phyloP scores from a whole-genome alignment of 2,888 invertebrate genomes.

The Eilema griseolum region DNA sequence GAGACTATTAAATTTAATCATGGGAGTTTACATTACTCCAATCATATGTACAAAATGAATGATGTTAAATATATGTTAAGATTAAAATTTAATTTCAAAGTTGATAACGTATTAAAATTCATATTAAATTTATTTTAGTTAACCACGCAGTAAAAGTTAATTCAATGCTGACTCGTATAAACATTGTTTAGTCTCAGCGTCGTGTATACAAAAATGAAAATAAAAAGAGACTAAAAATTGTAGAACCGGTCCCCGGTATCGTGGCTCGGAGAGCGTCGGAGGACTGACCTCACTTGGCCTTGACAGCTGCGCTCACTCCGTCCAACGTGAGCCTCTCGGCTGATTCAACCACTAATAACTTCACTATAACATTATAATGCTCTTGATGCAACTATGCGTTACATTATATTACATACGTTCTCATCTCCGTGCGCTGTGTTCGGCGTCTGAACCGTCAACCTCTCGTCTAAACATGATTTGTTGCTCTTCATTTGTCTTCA shows the following conservation, averaged over 20 bases:
- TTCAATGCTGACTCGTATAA: conserved; percentile 82
- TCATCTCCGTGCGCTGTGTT: conserved; percentile 49
- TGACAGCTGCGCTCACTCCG: conserved; percentile 84
- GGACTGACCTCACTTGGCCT: conserved; percentile 86
- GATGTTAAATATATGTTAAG: neutral
- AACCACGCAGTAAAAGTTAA: conserved; percentile 81
- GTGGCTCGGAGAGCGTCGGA: conserved; percentile 84
- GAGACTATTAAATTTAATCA: conserved; percentile 1
- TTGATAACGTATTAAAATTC: conserved; percentile 50
- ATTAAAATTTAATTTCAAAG: conserved; percentile 40
- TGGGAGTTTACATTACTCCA: neutral
- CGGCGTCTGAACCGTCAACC: conserved; percentile 49
- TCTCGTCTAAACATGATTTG: conserved; percentile 76
- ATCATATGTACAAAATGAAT: conserved; percentile 1
- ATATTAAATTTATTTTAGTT: conserved; percentile 68
- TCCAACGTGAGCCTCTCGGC: conserved; percentile 74
- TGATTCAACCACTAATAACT: conserved; percentile 84
- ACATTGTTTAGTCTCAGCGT: conserved; percentile 86
- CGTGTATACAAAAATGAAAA: conserved; percentile 87
- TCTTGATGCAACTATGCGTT: conserved; percentile 79
- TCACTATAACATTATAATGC: conserved; percentile 82
- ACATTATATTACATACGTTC: conserved; percentile 65
- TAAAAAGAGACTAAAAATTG: conserved; percentile 86
- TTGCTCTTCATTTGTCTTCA: conserved; percentile 68
- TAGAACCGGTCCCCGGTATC: conserved; percentile 84